Evolutionary conservation across 2,113 vertebrate species (phyloP), one percentile per base, ranked within the genome.

Genomic region (Lophotis ruficrista): DNA sequence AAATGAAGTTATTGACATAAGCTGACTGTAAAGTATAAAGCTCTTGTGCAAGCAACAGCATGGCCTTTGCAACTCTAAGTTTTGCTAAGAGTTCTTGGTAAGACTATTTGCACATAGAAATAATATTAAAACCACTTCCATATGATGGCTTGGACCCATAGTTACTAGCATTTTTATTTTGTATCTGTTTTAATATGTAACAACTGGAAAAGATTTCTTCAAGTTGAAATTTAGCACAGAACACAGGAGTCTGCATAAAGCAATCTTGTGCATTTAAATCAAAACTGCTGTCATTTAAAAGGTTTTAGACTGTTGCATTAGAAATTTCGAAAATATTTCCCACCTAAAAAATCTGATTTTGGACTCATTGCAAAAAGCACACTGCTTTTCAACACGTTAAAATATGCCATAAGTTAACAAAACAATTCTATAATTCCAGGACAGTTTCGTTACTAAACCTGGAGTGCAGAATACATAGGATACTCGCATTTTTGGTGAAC

Each of bases 1-100:
- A 75, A 94, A 86, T 50, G 3, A 82, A 90, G 7, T 81, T 82
- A 91, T 70, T 87, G 85, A 81, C 41, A 88, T 35, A 33, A 92
- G 25, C 38, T 77, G 54, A 65, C 37, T 51, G 50, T 28, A 50
- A 89, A 92, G 50, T 16, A 51, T 48, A 47, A 60, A 62, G 50
- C 25, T 60, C 27, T 20, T 82, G 61, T 20, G 64, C 69, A 81
- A 71, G 37, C 35, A 65, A 35, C 61, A 53, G 41, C 47, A 47
- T 9, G 16, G 45, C n/a, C 56, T 86, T 69, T 87, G 83, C 25
- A 57, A 37, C 21, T 69, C 48, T 65, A 19, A 66, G 51, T 50
- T 65, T 51, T 88, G 47, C 37, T 72, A 83, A 68, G 35, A n/a
- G 16, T 35, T 77, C 47, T 60, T 43, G 33, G 38, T 13, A 83